These are phyloP conservation scores for Yponomeuta plumbellus DNA, from an alignment of 2,888 invertebrate species.

Conservation along the genomic window DNA sequence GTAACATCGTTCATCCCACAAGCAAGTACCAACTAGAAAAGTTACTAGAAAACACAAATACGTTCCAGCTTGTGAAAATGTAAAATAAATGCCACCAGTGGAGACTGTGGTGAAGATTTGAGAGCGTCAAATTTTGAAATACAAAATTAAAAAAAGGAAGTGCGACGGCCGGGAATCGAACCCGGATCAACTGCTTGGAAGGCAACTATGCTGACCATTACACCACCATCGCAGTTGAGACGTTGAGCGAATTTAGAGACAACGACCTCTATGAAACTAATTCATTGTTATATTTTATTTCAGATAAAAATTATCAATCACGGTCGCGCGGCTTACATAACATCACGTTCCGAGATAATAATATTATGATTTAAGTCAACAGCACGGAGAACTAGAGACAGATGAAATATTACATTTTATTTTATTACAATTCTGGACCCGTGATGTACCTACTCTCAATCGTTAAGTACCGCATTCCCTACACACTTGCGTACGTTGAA, in stretches of 20 bases:
- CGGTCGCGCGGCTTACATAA: too few species aligned
- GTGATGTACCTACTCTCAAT: background rate
- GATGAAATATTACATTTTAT: background rate
- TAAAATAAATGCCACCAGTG: too few species aligned
- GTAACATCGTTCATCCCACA: too few species aligned
- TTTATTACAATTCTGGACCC: background rate
- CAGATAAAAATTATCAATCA: too few species aligned
- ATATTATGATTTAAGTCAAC: background rate
- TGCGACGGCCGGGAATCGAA: slow-evolving; percentile 75
- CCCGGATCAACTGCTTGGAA: slow-evolving; percentile 73
- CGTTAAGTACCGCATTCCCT: background rate
- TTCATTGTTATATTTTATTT: background rate
- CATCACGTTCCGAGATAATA: background rate
- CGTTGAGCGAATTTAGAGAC: background rate
- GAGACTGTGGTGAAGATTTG: too few species aligned
- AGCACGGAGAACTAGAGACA: background rate
- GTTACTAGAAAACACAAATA: too few species aligned
- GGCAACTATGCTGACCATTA: slow-evolving; percentile 74
- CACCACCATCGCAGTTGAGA: slow-evolving; percentile 58
- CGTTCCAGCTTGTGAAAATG: too few species aligned
- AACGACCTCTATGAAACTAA: background rate
- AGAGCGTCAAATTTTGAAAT: background rate
- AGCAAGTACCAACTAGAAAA: too few species aligned
- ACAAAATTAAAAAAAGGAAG: slow-evolving; percentile 31
- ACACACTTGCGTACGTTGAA: background rate